Percentiles rank a stretch among this genome's conserved stretches.
phyloP scores from a whole-genome alignment of 2,888 invertebrate species.

The Yponomeuta evonymella region DNA sequence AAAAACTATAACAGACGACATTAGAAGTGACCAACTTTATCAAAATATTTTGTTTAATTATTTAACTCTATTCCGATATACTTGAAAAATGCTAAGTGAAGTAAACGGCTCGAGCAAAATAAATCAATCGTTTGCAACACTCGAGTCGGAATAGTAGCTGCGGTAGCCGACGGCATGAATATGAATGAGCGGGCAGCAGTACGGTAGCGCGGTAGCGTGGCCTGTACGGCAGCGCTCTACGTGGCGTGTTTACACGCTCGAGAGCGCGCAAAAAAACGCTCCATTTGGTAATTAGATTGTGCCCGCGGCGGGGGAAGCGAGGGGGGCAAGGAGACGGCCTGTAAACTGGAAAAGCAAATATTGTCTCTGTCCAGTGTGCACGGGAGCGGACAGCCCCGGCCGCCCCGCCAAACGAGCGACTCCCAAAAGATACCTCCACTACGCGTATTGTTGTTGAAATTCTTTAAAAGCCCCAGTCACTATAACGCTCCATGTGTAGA shows the following conservation, averaged over 20 bases:
- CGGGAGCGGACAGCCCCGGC: constrained; percentile 1
- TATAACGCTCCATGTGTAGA: neutral
- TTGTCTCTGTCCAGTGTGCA: constrained; percentile 23
- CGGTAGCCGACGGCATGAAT: neutral
- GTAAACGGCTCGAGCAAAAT: neutral
- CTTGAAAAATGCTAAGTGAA: neutral
- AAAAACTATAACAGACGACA: too few relatives aligned
- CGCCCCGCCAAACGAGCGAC: neutral
- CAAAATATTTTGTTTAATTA: too few relatives aligned
- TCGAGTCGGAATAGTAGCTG: neutral
- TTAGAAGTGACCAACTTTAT: too few relatives aligned
- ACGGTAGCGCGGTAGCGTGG: constrained; percentile 16
- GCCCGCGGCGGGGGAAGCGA: constrained; percentile 30
- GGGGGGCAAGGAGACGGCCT: constrained; percentile 25
- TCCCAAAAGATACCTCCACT: neutral
- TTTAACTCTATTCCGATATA: too few relatives aligned
- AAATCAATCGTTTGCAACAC: neutral
- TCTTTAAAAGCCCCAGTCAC: neutral
- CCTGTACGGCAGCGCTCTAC: constrained; percentile 29
- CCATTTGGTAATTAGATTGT: constrained; percentile 70
- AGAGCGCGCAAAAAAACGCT: constrained; percentile 56
- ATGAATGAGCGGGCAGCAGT: neutral
- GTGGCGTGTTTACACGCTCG: constrained; percentile 43
- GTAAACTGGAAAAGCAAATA: constrained; percentile 56
- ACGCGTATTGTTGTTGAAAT: neutral